Evolutionary conservation across 1,140 invertebrate species (phyloP).

Genomic region (Euschistus heros): DNA sequence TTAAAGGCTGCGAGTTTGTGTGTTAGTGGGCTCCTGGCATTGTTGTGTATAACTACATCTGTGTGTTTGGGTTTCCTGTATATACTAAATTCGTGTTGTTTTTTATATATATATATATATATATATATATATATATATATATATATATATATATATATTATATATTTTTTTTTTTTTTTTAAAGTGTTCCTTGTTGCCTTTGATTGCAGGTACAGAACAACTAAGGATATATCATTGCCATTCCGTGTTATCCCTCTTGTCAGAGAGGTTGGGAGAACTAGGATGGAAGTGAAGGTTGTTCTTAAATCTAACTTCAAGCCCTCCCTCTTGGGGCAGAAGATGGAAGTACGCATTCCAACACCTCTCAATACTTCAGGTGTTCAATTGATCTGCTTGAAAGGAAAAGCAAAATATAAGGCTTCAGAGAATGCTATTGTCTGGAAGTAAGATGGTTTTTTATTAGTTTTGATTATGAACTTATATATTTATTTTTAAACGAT

Average conservation of each 20-base stretch:
- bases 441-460: slow-evolving; percentile 65
- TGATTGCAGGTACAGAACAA: slow-evolving; percentile 80
- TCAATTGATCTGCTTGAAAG: slow-evolving; percentile 97
- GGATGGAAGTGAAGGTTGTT: slow-evolving; percentile 99
- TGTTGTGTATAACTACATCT: too few species aligned
- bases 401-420: slow-evolving; percentile 99
- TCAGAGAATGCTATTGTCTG: slow-evolving; percentile 99
- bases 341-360: slow-evolving; percentile 97
- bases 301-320: slow-evolving; percentile 99
- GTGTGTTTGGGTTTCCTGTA: too few species aligned
- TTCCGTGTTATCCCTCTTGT: slow-evolving; percentile 99
- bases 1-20: too few species aligned
- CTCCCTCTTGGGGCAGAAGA: slow-evolving; percentile 95
- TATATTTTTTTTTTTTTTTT: too few species aligned
- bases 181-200: too few species aligned
- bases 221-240: slow-evolving; percentile 99
- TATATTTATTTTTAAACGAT: not conserved
- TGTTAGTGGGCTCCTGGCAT: too few species aligned
- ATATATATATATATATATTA: too few species aligned
- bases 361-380: slow-evolving; percentile 98
- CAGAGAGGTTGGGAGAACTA: slow-evolving; percentile 92
- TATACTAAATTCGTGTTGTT: too few species aligned
- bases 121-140: too few species aligned
- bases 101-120: too few species aligned
- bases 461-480: not conserved